Percentiles rank a stretch among this genome's conserved stretches.
Evolutionary conservation across 2,113 vertebrate genomes (phyloP).

Genomic region (Paralichthys olivaceus): DNA sequence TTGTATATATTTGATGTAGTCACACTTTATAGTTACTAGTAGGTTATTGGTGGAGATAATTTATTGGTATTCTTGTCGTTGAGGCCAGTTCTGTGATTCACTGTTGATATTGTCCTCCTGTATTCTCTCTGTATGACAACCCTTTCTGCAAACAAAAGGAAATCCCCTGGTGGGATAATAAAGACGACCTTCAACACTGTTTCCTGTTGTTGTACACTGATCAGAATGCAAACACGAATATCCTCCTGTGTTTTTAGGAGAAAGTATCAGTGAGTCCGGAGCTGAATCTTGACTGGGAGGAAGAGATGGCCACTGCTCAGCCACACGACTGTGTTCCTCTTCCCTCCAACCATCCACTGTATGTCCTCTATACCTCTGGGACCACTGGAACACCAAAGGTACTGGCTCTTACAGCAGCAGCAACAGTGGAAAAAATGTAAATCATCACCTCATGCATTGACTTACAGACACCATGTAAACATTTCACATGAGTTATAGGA

Average conservation of each 20-base stretch:
- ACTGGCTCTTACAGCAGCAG: not conserved
- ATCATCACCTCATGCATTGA: not conserved
- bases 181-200: not conserved
- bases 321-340: conserved; percentile 88
- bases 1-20: too few relatives aligned
- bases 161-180: not conserved
- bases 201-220: not conserved
- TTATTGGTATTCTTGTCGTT: not conserved
- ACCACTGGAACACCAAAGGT: conserved; percentile 97
- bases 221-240: not conserved
- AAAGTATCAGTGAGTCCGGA: conserved; percentile 78
- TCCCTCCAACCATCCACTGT: conserved; percentile 91
- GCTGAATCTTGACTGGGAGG: conserved; percentile 91
- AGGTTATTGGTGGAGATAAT: too few relatives aligned
- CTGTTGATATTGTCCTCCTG: not conserved
- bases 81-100: not conserved
- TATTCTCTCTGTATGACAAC: not conserved
- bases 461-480: not conserved
- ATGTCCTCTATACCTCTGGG: conserved; percentile 96
- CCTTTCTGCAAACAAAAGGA: not conserved
- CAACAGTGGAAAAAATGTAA: not conserved
- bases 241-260: conserved; percentile 79
- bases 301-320: conserved; percentile 88
- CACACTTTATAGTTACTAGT: too few relatives aligned
- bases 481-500: not conserved